A percentile compares a stretch with the other conserved stretches of the same genome.
Evolutionary conservation across 2,797 vertebrate genomes (phyloP).

Genomic region (Rhadinocentrus ornatus): DNA sequence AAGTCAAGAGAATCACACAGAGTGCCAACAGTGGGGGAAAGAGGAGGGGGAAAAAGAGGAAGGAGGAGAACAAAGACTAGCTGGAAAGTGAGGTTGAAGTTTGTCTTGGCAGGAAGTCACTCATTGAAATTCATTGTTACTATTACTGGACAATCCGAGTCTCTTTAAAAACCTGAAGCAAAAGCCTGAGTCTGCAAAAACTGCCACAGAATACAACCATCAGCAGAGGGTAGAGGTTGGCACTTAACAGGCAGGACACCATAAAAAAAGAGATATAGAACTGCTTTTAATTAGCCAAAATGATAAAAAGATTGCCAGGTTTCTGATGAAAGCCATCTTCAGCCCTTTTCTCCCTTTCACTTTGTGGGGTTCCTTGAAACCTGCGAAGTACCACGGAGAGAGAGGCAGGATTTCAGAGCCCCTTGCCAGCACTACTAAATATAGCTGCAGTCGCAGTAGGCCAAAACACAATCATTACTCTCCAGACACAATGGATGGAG

Average conservation of each 20-base stretch:
- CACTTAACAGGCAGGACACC: constrained; percentile 15
- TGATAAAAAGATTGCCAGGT: constrained; percentile 25
- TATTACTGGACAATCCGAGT: constrained; percentile 63
- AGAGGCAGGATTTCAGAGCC: constrained; percentile 64
- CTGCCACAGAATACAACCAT: constrained; percentile 21
- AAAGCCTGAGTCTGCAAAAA: constrained; percentile 46
- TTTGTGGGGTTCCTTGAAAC: constrained; percentile 67
- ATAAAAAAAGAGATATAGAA: constrained; percentile 20
- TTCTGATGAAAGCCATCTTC: constrained; percentile 39
- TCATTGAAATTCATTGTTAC: constrained; percentile 69
- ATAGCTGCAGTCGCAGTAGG: constrained; percentile 71
- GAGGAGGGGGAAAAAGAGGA: constrained; percentile 18
- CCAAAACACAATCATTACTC: constrained; percentile 78
- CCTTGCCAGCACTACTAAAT: constrained; percentile 72
- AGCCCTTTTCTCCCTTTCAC: constrained; percentile 8
- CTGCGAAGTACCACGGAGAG: constrained; percentile 60
- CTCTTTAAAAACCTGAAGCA: constrained; percentile 59
- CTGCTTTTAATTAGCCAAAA: constrained; percentile 46
- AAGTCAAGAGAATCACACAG: constrained; percentile 45
- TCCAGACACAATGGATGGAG: constrained; percentile 65
- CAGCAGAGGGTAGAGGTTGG: constrained; percentile 10
- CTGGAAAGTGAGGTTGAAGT: constrained; percentile 54
- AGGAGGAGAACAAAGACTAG: constrained; percentile 41
- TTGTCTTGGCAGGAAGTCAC: constrained; percentile 62
- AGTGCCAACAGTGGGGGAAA: constrained; percentile 42